Percentiles rank a stretch among this genome's conserved stretches.
Conservation (phyloP, 2,113 vertebrate species). For the Dasypus novemcinctus region DNA sequence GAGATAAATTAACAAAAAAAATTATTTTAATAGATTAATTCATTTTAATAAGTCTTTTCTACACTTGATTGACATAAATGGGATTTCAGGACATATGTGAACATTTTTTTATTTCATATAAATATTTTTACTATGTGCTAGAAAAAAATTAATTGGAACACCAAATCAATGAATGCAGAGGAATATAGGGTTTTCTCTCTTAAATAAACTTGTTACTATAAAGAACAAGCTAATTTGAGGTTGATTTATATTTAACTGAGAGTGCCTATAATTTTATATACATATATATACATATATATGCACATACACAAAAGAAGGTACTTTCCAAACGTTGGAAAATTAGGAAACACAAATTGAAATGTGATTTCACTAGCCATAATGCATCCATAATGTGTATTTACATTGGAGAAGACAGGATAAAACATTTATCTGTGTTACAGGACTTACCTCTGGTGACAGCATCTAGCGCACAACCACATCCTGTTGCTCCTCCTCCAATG, state of each 20-base stretch:
- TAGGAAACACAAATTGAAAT: background rate
- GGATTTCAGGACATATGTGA: background rate
- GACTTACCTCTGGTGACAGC: slow-evolving; percentile 92
- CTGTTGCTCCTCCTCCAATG: slow-evolving; percentile 96
- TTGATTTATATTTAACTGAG: slow-evolving; percentile 6
- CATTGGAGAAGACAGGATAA: fast-evolving
- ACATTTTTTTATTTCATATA: slow-evolving; percentile 30
- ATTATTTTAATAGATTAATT: slow-evolving; percentile 10
- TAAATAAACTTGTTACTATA: background rate
- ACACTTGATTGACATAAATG: background rate
- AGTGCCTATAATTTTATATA: too few species aligned
- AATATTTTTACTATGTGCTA: background rate
- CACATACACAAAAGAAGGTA: slow-evolving; percentile 13
- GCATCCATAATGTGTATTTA: fast-evolving
- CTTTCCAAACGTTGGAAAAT: background rate
- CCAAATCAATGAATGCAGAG: background rate
- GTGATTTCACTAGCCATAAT: background rate
- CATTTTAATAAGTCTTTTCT: background rate
- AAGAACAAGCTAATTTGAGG: background rate
- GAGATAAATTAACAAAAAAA: background rate
- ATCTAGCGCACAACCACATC: slow-evolving; percentile 95
- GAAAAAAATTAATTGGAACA: background rate
- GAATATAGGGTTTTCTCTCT: background rate
- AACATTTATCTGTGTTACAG: background rate
- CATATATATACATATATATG: background rate